Conservation (phyloP, 1,140 invertebrate genomes). For the Choristoneura fumiferana region DNA sequence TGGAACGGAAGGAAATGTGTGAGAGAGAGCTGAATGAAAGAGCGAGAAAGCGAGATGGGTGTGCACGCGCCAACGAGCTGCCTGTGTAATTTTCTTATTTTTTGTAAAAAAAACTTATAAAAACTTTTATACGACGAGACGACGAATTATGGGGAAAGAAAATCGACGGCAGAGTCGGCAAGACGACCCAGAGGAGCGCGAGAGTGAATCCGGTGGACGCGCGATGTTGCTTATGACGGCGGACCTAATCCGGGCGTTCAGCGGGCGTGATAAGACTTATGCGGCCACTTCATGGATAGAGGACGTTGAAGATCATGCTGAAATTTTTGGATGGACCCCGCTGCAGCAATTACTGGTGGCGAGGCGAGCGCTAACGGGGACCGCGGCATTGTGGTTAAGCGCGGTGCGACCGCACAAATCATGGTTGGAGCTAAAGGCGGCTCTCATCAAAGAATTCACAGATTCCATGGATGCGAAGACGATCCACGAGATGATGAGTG, state of each 20-base stretch:
- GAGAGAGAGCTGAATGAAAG: no score
- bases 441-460: slow-evolving; percentile 24
- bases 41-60: no score
- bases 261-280: slow-evolving; percentile 11
- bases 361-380: slow-evolving; percentile 22
- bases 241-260: not conserved
- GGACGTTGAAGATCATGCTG: slow-evolving; percentile 26
- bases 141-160: no score
- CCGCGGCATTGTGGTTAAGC: slow-evolving; percentile 27
- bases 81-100: no score
- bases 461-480: slow-evolving; percentile 19
- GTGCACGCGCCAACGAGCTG: no score
- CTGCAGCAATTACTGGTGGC: slow-evolving; percentile 23
- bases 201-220: no score
- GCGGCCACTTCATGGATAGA: slow-evolving; percentile 19
- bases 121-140: no score
- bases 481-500: slow-evolving; percentile 22
- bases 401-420: slow-evolving; percentile 18
- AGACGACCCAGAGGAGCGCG: no score
- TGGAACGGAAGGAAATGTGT: no score
- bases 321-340: slow-evolving; percentile 25
- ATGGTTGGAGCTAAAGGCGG: slow-evolving; percentile 19
- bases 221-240: not conserved
- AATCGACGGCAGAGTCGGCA: no score
- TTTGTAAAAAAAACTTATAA: no score